Evolutionary conservation across 2,113 vertebrate genomes (phyloP), one percentile per base, ranked within the genome.

Genomic region (Noturus placidus): DNA sequence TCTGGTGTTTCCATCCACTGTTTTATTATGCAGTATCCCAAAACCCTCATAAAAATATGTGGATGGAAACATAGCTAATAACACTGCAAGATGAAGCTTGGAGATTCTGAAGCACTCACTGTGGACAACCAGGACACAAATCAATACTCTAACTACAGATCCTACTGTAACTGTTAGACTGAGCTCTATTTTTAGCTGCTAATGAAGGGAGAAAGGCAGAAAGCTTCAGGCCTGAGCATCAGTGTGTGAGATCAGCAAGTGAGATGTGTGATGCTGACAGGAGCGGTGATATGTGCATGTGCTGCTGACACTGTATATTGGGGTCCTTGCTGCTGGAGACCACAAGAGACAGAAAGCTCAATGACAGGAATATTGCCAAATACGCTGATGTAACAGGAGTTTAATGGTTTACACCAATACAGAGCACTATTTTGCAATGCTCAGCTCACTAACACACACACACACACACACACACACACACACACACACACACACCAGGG

Each of bases 171-270:
- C 87, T 85, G 70, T 38, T 61, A 88, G 65, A 78, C 67, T 79
- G 79, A 90, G 81, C 90, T 92, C 94, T 95, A 94, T 95, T 94
- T 95, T 94, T 95, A 95, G 93, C 86, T 87, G 25, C 56, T 74
- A 70, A 89, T 85, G 86, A 82, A 86, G 42, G 85, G 38, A 83
- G 15, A 85, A 10, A 82, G 57, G 17, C 72, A n/a, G 83, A 82
- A 83, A 17, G 70, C 83, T 74, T 76, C 88, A 56, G 87, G 56
- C 56, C 63, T 81, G 84, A 84, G 83, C 83, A 90, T 84, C 74
- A 61, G 83, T 80, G 84, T 63, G 85, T 67, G 82, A 85, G 85
- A 30, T 78, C 69, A 76, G 7, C 17, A 67, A 65, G 59, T 65
- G 61, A 83, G 82, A 83, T 65, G 59, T 65, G 35, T 20, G 27